phyloP scores from a whole-genome alignment of 2,797 vertebrate genomes.

The Rhodeus uyekii region DNA sequence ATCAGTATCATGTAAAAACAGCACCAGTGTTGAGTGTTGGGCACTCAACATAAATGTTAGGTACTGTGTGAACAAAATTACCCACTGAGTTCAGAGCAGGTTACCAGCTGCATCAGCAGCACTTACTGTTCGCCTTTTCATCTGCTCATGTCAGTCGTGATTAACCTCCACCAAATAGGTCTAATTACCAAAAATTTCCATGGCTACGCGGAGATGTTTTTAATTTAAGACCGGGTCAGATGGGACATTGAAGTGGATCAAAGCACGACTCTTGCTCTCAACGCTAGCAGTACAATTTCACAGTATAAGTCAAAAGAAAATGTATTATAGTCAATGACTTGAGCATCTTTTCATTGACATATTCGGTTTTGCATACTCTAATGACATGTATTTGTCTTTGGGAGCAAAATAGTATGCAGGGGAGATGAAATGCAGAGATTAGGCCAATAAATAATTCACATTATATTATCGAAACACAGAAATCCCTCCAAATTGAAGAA shows the following conservation, averaged over 20 bases:
- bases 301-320: conserved; percentile 13
- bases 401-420: conserved; percentile 38
- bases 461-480: conserved; percentile 55
- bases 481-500: conserved; percentile 46
- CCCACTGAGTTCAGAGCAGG: conserved; percentile 31
- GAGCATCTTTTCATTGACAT: not conserved
- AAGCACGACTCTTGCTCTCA: conserved; percentile 21
- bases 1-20: not conserved
- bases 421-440: conserved; percentile 49
- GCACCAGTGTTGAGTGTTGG: not conserved
- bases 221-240: conserved; percentile 46
- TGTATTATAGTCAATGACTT: conserved; percentile 4
- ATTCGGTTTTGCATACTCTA: not conserved
- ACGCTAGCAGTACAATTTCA: conserved; percentile 4
- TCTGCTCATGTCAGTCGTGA: conserved; percentile 55
- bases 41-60: conserved; percentile 1
- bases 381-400: conserved; percentile 39
- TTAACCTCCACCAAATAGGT: conserved; percentile 81
- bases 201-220: conserved; percentile 58
- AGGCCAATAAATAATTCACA: conserved; percentile 55
- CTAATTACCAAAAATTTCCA: conserved; percentile 85
- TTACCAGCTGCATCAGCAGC: conserved; percentile 48
- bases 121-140: conserved; percentile 47
- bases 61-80: conserved; percentile 12
- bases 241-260: conserved; percentile 31